phyloP scores from a whole-genome alignment of 2,888 invertebrate species.

The Eurois occulta region DNA sequence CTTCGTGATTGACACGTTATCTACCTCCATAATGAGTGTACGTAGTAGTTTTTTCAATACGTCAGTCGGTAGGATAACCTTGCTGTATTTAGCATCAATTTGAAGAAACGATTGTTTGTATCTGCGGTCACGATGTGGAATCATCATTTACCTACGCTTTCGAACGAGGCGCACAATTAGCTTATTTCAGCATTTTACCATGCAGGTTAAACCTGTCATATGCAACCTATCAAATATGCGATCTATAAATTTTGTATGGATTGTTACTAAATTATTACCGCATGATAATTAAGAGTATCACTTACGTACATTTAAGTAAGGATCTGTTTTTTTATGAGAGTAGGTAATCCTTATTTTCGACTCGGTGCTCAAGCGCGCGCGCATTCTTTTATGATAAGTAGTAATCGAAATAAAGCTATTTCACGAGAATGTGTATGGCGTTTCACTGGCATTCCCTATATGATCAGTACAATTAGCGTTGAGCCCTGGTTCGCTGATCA shows the following conservation, averaged over 20 bases:
- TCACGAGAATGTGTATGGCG: conserved; percentile 14
- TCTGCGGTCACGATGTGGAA: conserved; percentile 28
- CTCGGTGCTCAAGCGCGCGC: neutral
- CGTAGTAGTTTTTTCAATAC: conserved; percentile 67
- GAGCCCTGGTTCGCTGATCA: conserved; percentile 77
- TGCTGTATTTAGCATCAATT: conserved; percentile 59
- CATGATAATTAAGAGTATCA: neutral
- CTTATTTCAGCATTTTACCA: neutral
- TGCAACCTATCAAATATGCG: neutral
- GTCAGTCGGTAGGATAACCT: conserved; percentile 50
- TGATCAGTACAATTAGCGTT: conserved; percentile 67
- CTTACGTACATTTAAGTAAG: neutral
- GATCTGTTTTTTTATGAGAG: neutral
- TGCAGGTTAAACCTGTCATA: neutral
- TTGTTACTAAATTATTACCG: neutral
- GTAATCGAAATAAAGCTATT: neutral
- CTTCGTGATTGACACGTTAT: conserved; percentile 78
- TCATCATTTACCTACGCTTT: conserved; percentile 32
- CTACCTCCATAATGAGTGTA: conserved; percentile 67
- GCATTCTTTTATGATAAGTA: neutral
- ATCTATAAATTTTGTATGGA: neutral
- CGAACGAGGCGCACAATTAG: conserved; percentile 20
- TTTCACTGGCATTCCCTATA: conserved; percentile 49
- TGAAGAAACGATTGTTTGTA: conserved; percentile 68
- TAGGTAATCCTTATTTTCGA: neutral